Base-by-base conservation (phyloP, 2,888 invertebrate genomes). In the Epirrhoe alternata region DNA sequence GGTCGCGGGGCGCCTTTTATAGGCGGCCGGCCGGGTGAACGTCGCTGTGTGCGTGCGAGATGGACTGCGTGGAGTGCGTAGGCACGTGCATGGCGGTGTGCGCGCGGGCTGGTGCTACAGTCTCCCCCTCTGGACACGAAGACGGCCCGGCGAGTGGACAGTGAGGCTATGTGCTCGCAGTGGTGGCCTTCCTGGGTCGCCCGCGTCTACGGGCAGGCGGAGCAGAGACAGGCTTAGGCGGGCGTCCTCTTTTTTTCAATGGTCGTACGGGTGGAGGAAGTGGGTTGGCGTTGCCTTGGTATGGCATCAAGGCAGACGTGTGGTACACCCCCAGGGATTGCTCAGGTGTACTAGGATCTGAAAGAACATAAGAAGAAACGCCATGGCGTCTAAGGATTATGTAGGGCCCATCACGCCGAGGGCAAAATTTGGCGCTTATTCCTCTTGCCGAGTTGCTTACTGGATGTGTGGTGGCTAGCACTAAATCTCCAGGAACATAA, bases 111-210 rank as follows among this genome's bases (percentile, higher is more conserved):
- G n/a, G n/a, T 24, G 24, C 24, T 24, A 24, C 24, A 24, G 24
- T 24, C 24, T 24, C 24, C 24, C 66, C 64, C 70, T 66, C 66
- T 69, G 69, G 61, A 60, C 38, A 31, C 57, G 62, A 66, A 47
- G 66, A n/a, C 68, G 71, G 35, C 66, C 60, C 68, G 71, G 54
- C 62, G 71, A 71, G 67, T n/a, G 60, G 66, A 52, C 57, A 61
- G 55, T 30, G 24, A 47, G n/a, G 31, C 10, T 35, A 38, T 0
- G 38, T 33, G 49, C 33, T 49, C 49, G 5, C 30, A 31, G 16
- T 17, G 35, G 49, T 17, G 14, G 12, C 33, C 16, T 33, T 58
- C 33, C 49, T 7, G 2, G 57, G 57, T 16, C 57, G 47, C 33
- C 57, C 57, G 35, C 57, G 57, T 6, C 49, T 8, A 17, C 57